Evolutionary conservation across 2,888 invertebrate species (phyloP), one percentile per base, ranked within the genome.

Genomic region (Heliconius sara): DNA sequence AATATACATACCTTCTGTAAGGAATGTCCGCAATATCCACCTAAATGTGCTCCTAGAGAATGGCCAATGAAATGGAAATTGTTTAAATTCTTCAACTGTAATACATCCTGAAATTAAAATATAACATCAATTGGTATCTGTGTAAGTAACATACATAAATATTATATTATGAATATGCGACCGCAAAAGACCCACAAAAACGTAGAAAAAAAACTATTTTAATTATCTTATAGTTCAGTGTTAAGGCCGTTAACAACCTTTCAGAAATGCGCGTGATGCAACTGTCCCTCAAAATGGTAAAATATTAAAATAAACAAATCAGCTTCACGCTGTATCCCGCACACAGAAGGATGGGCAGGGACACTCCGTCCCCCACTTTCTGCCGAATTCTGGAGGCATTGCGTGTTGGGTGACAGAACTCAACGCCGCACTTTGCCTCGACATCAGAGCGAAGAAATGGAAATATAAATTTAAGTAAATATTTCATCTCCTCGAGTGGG

Each of bases 1-100:
- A 60, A n/a, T 7, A 27, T 16, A 10, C 39, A 16, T 88, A 96
- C 96, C 88, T 94, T 96, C 92, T 97, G 96, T 82, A 98, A 90
- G 39, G 96, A 96, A 84, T 97, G 96, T 0, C 98, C 98, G n/a
- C 97, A 96, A 88, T 98, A 98, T 3, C 98, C 98, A 22, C 96
- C 97, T 52, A 98, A 94, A 92, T 99, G 98, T 0, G 98, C 97
- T 0, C 98, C 98, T 78, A 98, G 91, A 2, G 98, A 98, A 91
- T 98, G 98, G 0, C 98, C 99, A 83, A 98, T 97, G 81, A 97
- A 96, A 88, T 98, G 98, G 76, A 98, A 96, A 81, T 97, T 96
- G 80, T 96, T 96, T 83, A 97, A 86, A 86, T 96, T 93, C 19
- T 92, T 87, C 82, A 97, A 87, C 0, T 93, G 93, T 25, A 96